These are phyloP conservation scores for Pseudomyrmex pallidus DNA, from an alignment of 1,140 invertebrate species.

Conservation along the genomic window DNA sequence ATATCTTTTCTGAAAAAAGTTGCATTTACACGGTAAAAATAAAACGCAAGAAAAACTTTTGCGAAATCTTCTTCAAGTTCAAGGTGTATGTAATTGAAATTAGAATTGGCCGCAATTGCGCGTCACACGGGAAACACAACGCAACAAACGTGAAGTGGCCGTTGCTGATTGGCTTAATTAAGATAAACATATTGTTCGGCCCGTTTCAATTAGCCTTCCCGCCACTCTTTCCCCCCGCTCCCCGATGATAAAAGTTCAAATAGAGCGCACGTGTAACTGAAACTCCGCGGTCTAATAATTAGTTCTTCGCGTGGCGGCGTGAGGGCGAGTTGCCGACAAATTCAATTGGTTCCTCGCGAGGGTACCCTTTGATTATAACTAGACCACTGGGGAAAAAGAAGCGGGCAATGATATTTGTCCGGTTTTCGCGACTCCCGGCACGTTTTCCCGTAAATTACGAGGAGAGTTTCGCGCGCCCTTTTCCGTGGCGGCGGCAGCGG, in stretches of 20 bases:
- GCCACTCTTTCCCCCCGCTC: neutral
- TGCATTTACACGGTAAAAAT: too few species aligned
- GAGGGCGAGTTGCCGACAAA: slow-evolving; percentile 57
- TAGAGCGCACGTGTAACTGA: slow-evolving; percentile 58
- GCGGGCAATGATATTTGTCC: slow-evolving; percentile 68
- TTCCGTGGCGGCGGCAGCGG: slow-evolving; percentile 25
- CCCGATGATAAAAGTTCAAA: slow-evolving; percentile 56
- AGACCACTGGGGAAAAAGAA: slow-evolving; percentile 67
- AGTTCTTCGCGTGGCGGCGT: slow-evolving; percentile 51
- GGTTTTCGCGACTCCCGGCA: slow-evolving; percentile 65
- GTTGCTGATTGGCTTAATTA: slow-evolving; percentile 13
- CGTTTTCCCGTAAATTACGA: slow-evolving; percentile 69
- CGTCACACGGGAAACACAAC: neutral
- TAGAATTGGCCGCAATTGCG: neutral
- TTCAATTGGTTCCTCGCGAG: slow-evolving; percentile 67
- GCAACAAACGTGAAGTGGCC: neutral
- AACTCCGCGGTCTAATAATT: slow-evolving; percentile 66
- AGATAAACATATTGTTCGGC: slow-evolving; percentile 33
- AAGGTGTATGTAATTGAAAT: neutral
- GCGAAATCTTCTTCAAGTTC: neutral
- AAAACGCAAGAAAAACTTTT: too few species aligned
- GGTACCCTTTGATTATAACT: slow-evolving; percentile 69
- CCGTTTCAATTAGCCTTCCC: slow-evolving; percentile 42
- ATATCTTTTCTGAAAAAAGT: neutral
- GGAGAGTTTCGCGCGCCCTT: slow-evolving; percentile 65